Base-by-base conservation (phyloP, 2,113 vertebrate genomes). In the Poicephalus gulielmi region DNA sequence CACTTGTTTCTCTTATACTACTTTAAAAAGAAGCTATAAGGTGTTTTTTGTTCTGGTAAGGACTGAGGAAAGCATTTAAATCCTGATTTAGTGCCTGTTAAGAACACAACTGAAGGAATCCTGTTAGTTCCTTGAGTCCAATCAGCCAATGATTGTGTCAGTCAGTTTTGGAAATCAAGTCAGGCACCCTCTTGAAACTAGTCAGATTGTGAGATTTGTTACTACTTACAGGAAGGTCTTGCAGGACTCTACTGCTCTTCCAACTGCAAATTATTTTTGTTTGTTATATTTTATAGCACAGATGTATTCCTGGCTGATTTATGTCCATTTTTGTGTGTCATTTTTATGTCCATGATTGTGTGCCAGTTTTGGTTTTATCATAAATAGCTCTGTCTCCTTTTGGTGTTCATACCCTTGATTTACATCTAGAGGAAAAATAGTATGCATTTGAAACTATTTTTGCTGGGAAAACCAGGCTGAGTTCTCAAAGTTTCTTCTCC, bases 331-430 rank as follows among this genome's bases (percentile, higher is more conserved):
- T 39, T 39, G 37, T 39, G 37, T 39, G 37, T 39, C 37, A 39
- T 39, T 39, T 39, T 39, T 39, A 39, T 39, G 37, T 39, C 37
- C 37, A 39, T 39, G 86, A 73, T 66, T 57, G 11, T 83, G 46
- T 88, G 60, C 71, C 73, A 74, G 35, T 66, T 53, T 86, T 78
- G 53, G 22, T 73, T 92, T 93, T 78, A 50, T 76, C 17, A 43
- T 91, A 90, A 92, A 92, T 88, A 94, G 19, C 31, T 94, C 59
- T 88, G 41, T 90, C 93, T 73, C 53, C 39, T 88, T 94, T 88
- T 30, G 20, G n/a, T 90, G 53, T 88, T 88, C 6, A 1, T 77
- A 83, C 77, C 49, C 53, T 83, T 83, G n/a, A 46, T 88, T 92
- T 93, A 41, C 46, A 69, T 86, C 59, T 74, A 81, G 63, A 77